phyloP scores from a whole-genome alignment of 2,888 invertebrate genomes.

The Eueremaeus valkanovi region DNA sequence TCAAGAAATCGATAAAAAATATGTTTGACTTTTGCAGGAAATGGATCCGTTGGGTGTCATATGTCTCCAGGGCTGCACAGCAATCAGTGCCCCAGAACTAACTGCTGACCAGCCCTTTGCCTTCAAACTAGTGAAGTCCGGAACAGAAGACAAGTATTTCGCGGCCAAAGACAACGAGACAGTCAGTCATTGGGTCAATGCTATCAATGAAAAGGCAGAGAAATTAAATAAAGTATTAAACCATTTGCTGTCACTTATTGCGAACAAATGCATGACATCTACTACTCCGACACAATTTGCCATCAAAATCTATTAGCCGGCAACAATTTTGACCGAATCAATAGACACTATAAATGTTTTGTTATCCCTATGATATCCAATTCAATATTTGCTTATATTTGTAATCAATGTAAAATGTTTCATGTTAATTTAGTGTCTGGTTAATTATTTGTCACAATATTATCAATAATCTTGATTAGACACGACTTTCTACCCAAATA shows the following conservation, averaged over 20 bases:
- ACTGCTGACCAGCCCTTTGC: slow-evolving; percentile 50
- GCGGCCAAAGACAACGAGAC: slow-evolving; percentile 73
- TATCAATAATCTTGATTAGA: too few relatives aligned
- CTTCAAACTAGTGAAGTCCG: slow-evolving; percentile 53
- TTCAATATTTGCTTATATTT: too few relatives aligned
- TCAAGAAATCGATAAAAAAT: neutral
- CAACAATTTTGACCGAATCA: too few relatives aligned
- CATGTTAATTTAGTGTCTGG: too few relatives aligned
- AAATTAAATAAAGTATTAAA: slow-evolving; percentile 63
- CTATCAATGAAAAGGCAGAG: slow-evolving; percentile 71
- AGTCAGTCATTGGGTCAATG: slow-evolving; percentile 65
- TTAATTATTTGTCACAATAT: too few relatives aligned
- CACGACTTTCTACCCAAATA: too few relatives aligned
- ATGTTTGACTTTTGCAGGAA: slow-evolving; percentile 47
- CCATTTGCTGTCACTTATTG: too few relatives aligned
- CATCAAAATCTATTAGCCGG: too few relatives aligned
- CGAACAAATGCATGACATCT: too few relatives aligned
- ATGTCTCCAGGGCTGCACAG: slow-evolving; percentile 75
- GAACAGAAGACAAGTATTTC: slow-evolving; percentile 68
- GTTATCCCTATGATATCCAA: too few relatives aligned
- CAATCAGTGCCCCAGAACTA: slow-evolving; percentile 60
- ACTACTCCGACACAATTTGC: too few relatives aligned
- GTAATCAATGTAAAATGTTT: neutral
- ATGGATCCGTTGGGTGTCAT: slow-evolving; percentile 76
- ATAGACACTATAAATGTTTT: too few relatives aligned